Percentiles rank a stretch among this genome's conserved stretches.
Conservation (phyloP, 2,888 invertebrate genomes). For the Seira ritae region DNA sequence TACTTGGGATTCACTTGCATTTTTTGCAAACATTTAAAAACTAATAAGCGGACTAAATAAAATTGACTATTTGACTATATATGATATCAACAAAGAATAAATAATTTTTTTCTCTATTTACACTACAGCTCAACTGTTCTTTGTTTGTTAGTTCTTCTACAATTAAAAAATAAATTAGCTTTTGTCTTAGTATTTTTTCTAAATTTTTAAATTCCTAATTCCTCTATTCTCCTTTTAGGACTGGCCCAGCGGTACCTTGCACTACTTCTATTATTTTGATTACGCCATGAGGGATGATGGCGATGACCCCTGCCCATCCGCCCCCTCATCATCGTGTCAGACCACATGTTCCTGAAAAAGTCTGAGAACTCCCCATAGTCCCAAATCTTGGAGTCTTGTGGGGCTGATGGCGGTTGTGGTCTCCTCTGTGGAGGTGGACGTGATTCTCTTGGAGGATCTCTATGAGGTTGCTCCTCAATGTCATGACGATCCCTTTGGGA, state of each 20-base stretch:
- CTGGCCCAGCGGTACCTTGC: too few relatives aligned
- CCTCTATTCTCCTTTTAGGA: slow-evolving; percentile 26
- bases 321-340: slow-evolving; percentile 36
- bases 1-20: too few relatives aligned
- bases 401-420: background rate
- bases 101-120: too few relatives aligned
- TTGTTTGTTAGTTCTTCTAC: too few relatives aligned
- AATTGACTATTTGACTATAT: too few relatives aligned
- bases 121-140: too few relatives aligned
- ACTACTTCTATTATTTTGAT: background rate
- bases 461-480: too few relatives aligned
- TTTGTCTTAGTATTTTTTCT: too few relatives aligned
- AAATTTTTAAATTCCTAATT: slow-evolving; percentile 33
- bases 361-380: slow-evolving; percentile 38
- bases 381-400: slow-evolving; percentile 18
- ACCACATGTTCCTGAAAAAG: slow-evolving; percentile 42
- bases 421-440: background rate
- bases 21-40: too few relatives aligned
- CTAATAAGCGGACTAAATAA: too few relatives aligned
- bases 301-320: slow-evolving; percentile 6
- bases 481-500: background rate
- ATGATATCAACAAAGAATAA: too few relatives aligned
- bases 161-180: too few relatives aligned
- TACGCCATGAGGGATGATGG: background rate
- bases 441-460: background rate